Evolutionary conservation across 2,797 vertebrate species (phyloP).

Genomic region (Threskiornis aethiopicus): DNA sequence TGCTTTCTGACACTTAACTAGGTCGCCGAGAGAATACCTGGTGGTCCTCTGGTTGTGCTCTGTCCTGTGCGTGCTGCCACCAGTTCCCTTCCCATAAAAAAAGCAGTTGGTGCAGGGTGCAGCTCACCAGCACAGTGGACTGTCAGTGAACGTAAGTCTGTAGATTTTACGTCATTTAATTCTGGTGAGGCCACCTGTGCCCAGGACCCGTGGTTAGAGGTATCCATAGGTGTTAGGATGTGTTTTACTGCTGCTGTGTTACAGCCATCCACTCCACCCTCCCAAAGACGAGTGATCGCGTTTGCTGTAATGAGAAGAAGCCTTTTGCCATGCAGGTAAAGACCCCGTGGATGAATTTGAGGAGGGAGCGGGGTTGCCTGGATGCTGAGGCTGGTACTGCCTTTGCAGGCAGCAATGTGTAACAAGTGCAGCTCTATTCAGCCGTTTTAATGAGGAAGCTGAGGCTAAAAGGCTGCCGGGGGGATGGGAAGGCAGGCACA

Average conservation of each 20-base stretch:
- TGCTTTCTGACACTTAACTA: rapidly evolving
- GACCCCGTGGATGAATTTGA: background rate
- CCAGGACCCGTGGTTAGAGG: rapidly evolving
- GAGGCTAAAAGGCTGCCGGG: background rate
- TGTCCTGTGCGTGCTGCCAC: rapidly evolving
- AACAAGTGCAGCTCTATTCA: background rate
- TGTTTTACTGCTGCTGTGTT: background rate
- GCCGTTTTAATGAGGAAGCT: background rate
- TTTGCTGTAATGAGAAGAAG: rapidly evolving
- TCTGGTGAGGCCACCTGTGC: background rate
- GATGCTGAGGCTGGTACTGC: background rate
- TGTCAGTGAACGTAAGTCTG: rapidly evolving
- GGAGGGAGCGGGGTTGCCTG: background rate
- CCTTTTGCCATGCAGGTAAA: background rate
- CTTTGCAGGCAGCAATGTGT: background rate
- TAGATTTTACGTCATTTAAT: rapidly evolving
- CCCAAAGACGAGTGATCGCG: rapidly evolving
- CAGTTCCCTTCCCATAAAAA: rapidly evolving
- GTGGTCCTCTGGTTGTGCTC: rapidly evolving
- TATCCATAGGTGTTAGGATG: rapidly evolving
- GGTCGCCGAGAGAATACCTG: background rate
- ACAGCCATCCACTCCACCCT: background rate
- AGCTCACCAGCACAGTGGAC: rapidly evolving
- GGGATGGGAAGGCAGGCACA: background rate
- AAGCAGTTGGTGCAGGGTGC: background rate